Percentiles rank a stretch among this genome's conserved stretches.
phyloP scores from a whole-genome alignment of 2,113 vertebrate species.

The Holacanthus passer region DNA sequence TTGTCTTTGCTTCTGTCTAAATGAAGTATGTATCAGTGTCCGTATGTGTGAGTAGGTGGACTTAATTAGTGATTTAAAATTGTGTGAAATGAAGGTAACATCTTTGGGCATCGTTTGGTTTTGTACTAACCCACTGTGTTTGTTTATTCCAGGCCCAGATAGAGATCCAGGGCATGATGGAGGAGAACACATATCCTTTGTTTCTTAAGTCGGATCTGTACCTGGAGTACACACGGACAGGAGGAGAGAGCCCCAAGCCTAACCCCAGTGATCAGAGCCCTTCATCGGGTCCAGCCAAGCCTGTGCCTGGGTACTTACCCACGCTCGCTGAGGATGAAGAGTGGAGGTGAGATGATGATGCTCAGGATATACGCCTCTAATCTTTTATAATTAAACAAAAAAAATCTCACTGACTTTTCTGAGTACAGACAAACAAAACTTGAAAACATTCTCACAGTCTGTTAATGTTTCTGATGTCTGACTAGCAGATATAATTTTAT shows the following conservation, averaged over 20 bases:
- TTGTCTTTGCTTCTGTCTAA: neutral
- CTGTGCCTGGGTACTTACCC: slow-evolving; percentile 90
- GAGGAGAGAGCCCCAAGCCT: slow-evolving; percentile 94
- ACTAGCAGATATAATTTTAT: slow-evolving; percentile 1
- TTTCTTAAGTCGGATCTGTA: slow-evolving; percentile 98
- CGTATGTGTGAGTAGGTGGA: neutral
- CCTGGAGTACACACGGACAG: slow-evolving; percentile 93
- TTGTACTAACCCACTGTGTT: neutral
- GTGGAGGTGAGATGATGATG: slow-evolving; percentile 89
- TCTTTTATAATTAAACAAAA: neutral
- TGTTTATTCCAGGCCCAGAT: slow-evolving; percentile 89
- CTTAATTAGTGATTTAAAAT: neutral
- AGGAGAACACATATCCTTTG: slow-evolving; percentile 96
- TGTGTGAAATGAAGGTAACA: neutral
- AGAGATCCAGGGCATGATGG: slow-evolving; percentile 94
- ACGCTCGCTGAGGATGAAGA: slow-evolving; percentile 94
- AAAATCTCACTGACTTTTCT: neutral
- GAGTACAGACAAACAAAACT: neutral
- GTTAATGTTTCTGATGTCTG: neutral
- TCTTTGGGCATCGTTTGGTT: neutral
- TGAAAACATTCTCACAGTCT: too few species aligned
- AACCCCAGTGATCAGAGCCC: slow-evolving; percentile 91
- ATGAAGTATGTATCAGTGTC: neutral
- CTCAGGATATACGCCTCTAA: neutral
- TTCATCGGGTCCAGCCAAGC: slow-evolving; percentile 89